phyloP scores from a whole-genome alignment of 2,113 vertebrate genomes.

The Sigmodon hispidus region DNA sequence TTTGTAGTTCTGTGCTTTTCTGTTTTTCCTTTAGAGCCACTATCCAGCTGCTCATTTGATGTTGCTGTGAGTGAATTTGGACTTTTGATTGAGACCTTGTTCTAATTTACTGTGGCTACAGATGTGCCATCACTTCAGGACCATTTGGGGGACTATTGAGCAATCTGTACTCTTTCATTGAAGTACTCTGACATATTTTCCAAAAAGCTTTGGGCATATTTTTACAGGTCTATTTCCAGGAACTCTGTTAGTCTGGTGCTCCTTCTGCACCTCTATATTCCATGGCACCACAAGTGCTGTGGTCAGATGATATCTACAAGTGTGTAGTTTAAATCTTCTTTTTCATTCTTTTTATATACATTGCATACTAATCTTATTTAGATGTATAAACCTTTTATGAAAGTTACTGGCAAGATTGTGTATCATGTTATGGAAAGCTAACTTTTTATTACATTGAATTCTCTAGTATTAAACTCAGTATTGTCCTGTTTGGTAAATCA shows the following conservation, averaged over 20 bases:
- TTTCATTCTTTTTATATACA: not conserved
- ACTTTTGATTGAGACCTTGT: not conserved
- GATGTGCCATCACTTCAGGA: not conserved
- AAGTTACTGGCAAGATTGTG: not conserved
- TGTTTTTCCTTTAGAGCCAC: not conserved
- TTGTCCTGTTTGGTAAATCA: not conserved
- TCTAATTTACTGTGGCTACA: not conserved
- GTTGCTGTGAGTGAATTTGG: not conserved
- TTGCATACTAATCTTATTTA: not conserved
- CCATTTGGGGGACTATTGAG: not conserved
- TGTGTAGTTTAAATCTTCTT: not conserved
- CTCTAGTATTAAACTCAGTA: not conserved
- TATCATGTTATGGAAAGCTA: not conserved
- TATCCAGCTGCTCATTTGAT: not conserved
- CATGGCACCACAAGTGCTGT: not conserved
- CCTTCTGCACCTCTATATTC: not conserved
- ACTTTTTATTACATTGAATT: not conserved
- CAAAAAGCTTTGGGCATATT: not conserved
- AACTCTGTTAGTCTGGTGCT: not conserved
- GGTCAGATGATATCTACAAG: not conserved
- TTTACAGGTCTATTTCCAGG: not conserved
- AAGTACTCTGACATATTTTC: not conserved
- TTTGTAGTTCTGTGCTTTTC: not conserved
- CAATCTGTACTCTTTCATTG: not conserved
- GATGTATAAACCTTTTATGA: not conserved